Evolutionary conservation across 2,113 vertebrate genomes (phyloP).

Genomic region (Cromileptes altivelis): DNA sequence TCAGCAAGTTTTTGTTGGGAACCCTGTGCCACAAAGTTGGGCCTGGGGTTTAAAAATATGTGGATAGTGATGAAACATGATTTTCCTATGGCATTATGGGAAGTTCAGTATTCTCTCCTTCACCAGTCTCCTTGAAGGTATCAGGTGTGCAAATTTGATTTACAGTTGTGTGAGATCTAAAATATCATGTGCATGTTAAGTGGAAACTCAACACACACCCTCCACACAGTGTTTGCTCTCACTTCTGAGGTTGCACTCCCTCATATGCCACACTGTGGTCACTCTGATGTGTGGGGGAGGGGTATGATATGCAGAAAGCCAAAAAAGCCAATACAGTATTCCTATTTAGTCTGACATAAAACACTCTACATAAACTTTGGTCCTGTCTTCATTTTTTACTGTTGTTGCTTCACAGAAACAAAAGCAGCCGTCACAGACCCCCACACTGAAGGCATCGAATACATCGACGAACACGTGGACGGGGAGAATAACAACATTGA

Average conservation of each 20-base stretch:
- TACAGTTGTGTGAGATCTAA: background rate
- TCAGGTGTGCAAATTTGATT: background rate
- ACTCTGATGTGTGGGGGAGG: background rate
- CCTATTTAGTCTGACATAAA: background rate
- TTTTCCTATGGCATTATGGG: background rate
- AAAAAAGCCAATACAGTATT: background rate
- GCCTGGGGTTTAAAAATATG: background rate
- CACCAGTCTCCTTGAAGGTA: background rate
- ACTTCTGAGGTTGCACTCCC: background rate
- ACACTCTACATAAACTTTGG: background rate
- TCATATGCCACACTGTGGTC: background rate
- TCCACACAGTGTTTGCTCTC: background rate
- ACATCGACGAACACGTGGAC: conserved; percentile 67
- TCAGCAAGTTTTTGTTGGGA: background rate
- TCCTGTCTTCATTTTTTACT: background rate
- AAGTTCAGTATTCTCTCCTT: background rate
- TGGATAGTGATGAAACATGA: background rate
- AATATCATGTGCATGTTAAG: background rate
- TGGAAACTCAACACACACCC: background rate
- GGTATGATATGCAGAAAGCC: background rate
- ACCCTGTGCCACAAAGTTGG: background rate
- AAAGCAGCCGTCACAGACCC: conserved; percentile 68
- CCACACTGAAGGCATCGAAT: conserved; percentile 67
- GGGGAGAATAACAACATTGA: conserved; percentile 56
- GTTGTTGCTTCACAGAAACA: conserved; percentile 66